phyloP scores from a whole-genome alignment of 2,113 vertebrate species.

The Sitta europaea region DNA sequence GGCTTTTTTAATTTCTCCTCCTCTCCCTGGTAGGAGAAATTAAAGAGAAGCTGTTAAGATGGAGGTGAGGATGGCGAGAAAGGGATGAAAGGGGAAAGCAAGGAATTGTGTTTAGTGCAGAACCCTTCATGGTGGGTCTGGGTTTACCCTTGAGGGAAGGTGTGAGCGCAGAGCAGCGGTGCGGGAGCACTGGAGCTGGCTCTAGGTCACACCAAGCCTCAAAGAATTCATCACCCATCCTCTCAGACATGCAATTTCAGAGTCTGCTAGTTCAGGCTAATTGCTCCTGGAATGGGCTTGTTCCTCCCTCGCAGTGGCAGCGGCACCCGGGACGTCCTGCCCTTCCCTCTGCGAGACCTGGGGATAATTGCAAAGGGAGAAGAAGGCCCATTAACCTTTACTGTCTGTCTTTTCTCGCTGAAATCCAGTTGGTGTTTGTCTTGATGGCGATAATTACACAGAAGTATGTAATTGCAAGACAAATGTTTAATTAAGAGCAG shows the following conservation, averaged over 20 bases:
- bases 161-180: not conserved
- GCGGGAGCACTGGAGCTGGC: not conserved
- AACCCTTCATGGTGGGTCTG: accelerated
- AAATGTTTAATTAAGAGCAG: slow-evolving; percentile 47
- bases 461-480: slow-evolving; percentile 7
- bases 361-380: not conserved
- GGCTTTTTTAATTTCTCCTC: no score
- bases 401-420: not conserved
- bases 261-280: not conserved
- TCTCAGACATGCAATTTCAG: not conserved
- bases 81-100: not conserved
- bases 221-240: not conserved
- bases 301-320: not conserved
- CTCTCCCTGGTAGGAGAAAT: not conserved
- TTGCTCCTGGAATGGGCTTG: not conserved
- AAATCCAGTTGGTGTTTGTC: slow-evolving; percentile 40
- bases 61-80: not conserved
- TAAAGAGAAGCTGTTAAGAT: not conserved
- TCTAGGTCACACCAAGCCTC: not conserved
- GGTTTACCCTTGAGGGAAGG: not conserved
- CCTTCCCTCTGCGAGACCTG: not conserved
- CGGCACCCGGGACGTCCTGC: not conserved
- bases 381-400: not conserved
- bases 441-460: not conserved
- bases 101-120: not conserved